Base-by-base conservation (phyloP, 2,113 vertebrate genomes). In the Hyaena hyaena region DNA sequence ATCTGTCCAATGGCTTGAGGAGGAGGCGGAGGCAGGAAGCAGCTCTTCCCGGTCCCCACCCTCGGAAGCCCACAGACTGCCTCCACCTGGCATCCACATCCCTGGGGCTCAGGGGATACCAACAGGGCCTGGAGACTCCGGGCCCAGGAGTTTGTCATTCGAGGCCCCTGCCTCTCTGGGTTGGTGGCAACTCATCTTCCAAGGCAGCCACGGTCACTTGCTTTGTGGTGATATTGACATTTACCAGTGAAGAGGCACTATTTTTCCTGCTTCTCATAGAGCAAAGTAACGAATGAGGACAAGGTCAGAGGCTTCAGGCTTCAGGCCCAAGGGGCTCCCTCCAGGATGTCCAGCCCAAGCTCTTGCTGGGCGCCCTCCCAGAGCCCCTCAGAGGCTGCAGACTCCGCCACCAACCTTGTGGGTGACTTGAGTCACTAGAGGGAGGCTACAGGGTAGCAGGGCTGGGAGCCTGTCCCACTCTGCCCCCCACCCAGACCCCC, bases 41-140 rank as follows among this genome's bases (percentile, higher is more conserved):
- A 28, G 33, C 63, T 5, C 33, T 24, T n/a, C 0, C 1, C 7
- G 10, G 50, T 17, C 26, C n/a, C 48, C 5, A 6, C 11, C 55
- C n/a, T 35, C 7, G 82, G 7, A 84, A 15, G 31, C 2, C 43
- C 4, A 0, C 17, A 33, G 1, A 31, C 21, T 11, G 0, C 35
- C 43, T 23, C n/a, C 33, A 2, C 19, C n/a, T 21, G 4, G 7
- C 39, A 11, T 9, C 10, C 43, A 9, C 33, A 15, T 10, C 10
- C 39, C 50, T 23, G 28, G 35, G 26, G 39, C 48, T 76, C 31
- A 76, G 39, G 31, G 58, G 61, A 43, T 24, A 33, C 76, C 43
- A 1, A 21, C 7, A 68, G 68, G 35, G 35, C 31, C 19, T 11
- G 3, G 43, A 53, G 43, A 28, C 3, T 33, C 45, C 7, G 19